phyloP scores from a whole-genome alignment of 2,888 invertebrate genomes.

The Apodemia mormo region DNA sequence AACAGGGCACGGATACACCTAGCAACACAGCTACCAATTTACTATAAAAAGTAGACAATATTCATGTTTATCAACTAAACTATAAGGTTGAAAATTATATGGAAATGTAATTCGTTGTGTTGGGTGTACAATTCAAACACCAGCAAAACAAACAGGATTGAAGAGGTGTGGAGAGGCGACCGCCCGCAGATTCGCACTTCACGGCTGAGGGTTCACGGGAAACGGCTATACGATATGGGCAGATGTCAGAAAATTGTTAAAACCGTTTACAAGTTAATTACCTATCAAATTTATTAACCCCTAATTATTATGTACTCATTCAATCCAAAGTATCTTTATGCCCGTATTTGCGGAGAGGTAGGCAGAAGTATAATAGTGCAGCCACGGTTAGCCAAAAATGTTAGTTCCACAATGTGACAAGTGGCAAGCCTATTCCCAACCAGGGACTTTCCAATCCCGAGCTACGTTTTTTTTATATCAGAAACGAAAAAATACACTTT shows the following conservation, averaged over 20 bases:
- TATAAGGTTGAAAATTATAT: constrained; percentile 28
- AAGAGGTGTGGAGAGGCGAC: constrained; percentile 48
- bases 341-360: too few relatives aligned
- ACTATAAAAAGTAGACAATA: constrained; percentile 15
- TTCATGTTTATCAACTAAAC: background rate
- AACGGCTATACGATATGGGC: constrained; percentile 39
- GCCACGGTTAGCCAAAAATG: too few relatives aligned
- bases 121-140: constrained; percentile 51
- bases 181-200: constrained; percentile 69
- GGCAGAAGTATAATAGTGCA: too few relatives aligned
- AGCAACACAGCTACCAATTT: background rate
- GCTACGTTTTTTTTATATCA: too few relatives aligned
- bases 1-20: constrained; percentile 31
- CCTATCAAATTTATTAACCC: too few relatives aligned
- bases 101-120: constrained; percentile 12
- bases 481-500: too few relatives aligned
- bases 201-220: constrained; percentile 42
- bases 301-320: too few relatives aligned
- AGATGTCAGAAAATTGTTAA: constrained; percentile 30
- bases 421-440: too few relatives aligned
- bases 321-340: too few relatives aligned
- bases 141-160: constrained; percentile 61
- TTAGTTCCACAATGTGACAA: too few relatives aligned
- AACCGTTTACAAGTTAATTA: background rate
- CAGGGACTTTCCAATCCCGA: too few relatives aligned